Conservation (phyloP, 2,888 invertebrate species). For the Rhorus exstirpatorius region DNA sequence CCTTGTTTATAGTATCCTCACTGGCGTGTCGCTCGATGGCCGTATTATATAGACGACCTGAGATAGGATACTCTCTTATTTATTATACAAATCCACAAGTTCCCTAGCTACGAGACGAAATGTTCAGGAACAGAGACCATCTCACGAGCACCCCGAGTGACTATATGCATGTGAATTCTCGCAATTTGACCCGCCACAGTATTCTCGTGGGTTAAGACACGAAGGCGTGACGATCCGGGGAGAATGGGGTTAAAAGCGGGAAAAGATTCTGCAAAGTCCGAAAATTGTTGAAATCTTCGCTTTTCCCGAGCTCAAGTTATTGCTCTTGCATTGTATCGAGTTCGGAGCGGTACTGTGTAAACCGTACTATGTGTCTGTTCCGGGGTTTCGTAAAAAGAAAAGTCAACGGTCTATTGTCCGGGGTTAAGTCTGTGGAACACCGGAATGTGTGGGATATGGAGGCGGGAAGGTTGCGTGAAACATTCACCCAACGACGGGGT, state of each 20-base stretch:
- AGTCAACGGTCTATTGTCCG: slow-evolving; percentile 3
- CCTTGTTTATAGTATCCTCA: slow-evolving; percentile 5
- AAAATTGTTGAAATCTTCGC: slow-evolving; percentile 29
- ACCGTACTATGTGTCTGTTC: slow-evolving; percentile 23
- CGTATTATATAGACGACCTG: slow-evolving; percentile 44
- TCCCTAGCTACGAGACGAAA: slow-evolving; percentile 21
- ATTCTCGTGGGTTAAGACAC: slow-evolving; percentile 1
- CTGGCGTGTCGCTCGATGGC: slow-evolving; percentile 9
- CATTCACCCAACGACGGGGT: slow-evolving; percentile 55
- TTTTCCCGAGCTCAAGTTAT: slow-evolving; percentile 39
- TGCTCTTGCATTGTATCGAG: neutral
- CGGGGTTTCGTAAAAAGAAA: slow-evolving; percentile 25
- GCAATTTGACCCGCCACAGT: slow-evolving; percentile 4
- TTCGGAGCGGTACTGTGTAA: slow-evolving; percentile 10
- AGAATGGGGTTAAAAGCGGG: neutral
- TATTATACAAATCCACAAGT: slow-evolving; percentile 51
- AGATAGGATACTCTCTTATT: slow-evolving; percentile 32
- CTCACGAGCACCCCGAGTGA: slow-evolving; percentile 20
- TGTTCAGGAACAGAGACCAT: slow-evolving; percentile 23
- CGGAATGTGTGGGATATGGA: slow-evolving; percentile 39
- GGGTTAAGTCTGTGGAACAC: slow-evolving; percentile 47
- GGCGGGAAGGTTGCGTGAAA: slow-evolving; percentile 65
- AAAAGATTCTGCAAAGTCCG: slow-evolving; percentile 12
- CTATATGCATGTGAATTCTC: slow-evolving; percentile 1
- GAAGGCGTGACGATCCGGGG: neutral